Percentiles rank a stretch among this genome's conserved stretches.
Evolutionary conservation across 1,140 invertebrate genomes (phyloP).

Genomic region (Caenorhabditis briggsae): DNA sequence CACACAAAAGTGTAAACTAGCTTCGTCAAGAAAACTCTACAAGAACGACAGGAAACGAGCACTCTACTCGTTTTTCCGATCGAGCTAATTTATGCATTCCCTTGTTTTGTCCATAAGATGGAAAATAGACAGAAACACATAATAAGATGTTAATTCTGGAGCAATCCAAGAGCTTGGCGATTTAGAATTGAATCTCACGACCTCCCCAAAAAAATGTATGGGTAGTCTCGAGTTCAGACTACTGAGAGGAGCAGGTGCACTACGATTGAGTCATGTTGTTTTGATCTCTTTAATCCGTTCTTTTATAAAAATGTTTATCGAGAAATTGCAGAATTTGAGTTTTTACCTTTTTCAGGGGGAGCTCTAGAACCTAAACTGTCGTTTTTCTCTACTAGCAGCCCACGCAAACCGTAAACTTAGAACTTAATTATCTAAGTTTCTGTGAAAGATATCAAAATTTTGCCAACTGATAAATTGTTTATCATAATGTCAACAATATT

Average conservation of each 20-base stretch:
- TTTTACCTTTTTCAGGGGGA: neutral
- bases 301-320: too few species aligned
- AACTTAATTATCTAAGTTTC: too few species aligned
- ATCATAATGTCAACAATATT: too few species aligned
- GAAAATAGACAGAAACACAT: conserved; percentile 4
- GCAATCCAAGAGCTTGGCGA: neutral
- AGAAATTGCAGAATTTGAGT: too few species aligned
- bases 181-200: neutral
- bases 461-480: too few species aligned
- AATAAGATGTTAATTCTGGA: conserved; percentile 48
- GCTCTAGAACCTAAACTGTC: too few species aligned
- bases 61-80: neutral
- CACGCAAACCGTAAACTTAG: too few species aligned
- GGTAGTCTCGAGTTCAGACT: neutral
- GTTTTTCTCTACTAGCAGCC: too few species aligned
- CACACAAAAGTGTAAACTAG: neutral
- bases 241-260: neutral
- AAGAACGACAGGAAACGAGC: conserved; percentile 44
- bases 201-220: neutral
- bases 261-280: neutral
- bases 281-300: neutral
- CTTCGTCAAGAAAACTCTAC: neutral
- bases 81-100: conserved; percentile 37
- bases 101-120: neutral
- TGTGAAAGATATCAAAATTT: too few species aligned